Evolutionary conservation across 2,888 invertebrate species (phyloP), one percentile per base, ranked within the genome.

Genomic region (Dicycla oo): DNA sequence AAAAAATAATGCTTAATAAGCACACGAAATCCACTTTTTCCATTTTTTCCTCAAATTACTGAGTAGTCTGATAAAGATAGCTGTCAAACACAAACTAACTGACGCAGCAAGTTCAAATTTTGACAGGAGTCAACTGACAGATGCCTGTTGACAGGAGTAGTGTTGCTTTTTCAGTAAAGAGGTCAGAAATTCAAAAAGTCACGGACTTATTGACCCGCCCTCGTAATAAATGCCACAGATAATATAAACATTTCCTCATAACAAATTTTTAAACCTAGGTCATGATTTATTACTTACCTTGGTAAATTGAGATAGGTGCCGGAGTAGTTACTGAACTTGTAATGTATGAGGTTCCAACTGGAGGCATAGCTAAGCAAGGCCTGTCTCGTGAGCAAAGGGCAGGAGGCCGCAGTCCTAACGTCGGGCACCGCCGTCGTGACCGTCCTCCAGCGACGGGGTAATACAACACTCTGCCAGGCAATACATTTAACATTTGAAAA

Each of bases 321-420:
- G 23, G 98, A 98, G 91, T 99, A 99, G 61, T 97, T 97, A 89
- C 97, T 97, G 91, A 99, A 99, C 93, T 99, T 99, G 93, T 98
- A 99, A 91, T 98, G 98, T 78, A 99, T 97, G 79, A 98, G 97
- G 94, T 98, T 98, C 98, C 99, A 99, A 90, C 98, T 98, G 74
- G 98, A 97, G 7, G 98, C 98, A 93, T 99, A 99, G 84, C 98
- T 97, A 86, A 97, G 96, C 56, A 97, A 88, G 1, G 97, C 96
- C 86, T 97, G 97, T 26, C 97, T 93, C 2, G 97, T 97, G 81
- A 97, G 95, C 75, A 97, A 89, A 0, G 97, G 96, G 73, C 97
- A 91, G 82, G 94, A 79, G 89, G 97, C 88, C 0, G 96, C 96
- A 2, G 94, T 95, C 71, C 96, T 90, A 2, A 96, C 96, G 95